Base-by-base conservation (phyloP, 1,140 invertebrate genomes). In the Drosophila lini region DNA sequence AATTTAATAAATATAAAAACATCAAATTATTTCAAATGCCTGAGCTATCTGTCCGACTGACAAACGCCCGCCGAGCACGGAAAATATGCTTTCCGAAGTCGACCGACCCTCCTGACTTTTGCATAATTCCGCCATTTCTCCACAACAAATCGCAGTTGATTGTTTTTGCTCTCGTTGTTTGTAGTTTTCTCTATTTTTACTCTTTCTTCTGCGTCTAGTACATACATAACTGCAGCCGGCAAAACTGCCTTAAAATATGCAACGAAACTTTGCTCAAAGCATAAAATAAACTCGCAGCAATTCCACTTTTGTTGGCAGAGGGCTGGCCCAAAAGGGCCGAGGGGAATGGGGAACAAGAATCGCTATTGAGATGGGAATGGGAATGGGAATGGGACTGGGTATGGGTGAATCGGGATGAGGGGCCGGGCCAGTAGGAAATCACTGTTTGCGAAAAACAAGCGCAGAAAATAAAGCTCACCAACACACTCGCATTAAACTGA, bases 1-100 rank as follows among this genome's bases (percentile, higher is more conserved):
- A 88, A 88, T 88, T 88, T 89, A 89, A 88, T 88, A 88, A 88
- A 88, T 88, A 88, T 88, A 85, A 88, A 88, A 88, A 89, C 83
- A 88, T 88, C 83, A 88, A 88, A 88, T 88, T 88, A 88, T 88
- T 88, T 88, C 83, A 89, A 88, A 88, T 88, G 84, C 67, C 68
- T 88, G 79, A 76, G 65, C 83, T 67, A 78, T 88, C 53, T 56
- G 61, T 65, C 52, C 57, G 65, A 34, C 61, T 61, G 83, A 86
- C 84, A 86, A 86, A 86, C 83, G 83, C 53, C 61, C 38, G 84
- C 41, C 53, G 55, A 63, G 83, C 83, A 89, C 83, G 83, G 76
- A 80, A 83, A 82, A 80, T 82, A 85, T 83, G 75, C 70, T 76
- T 52, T 34, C 52, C 40, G 38, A 58, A 56, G 73, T 55, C 40